Evolutionary conservation across 2,888 invertebrate species (phyloP).

Genomic region (Xylocampa areola): DNA sequence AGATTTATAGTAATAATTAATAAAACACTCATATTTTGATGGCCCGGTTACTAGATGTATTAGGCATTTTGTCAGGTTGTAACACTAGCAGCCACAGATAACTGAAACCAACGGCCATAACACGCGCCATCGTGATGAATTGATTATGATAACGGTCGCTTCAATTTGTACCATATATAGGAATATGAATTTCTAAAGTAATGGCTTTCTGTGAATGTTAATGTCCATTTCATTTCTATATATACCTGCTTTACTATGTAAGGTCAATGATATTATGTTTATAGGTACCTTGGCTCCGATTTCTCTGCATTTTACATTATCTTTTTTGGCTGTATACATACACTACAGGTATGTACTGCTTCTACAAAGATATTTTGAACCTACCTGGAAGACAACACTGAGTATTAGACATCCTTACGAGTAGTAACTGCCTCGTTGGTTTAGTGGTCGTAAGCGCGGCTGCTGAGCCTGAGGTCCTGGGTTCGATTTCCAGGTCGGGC

Average conservation of each 20-base stretch:
- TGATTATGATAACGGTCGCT: conserved; percentile 38
- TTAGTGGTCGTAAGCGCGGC: too few species aligned
- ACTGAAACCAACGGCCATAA: conserved; percentile 35
- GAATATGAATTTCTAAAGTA: conserved; percentile 30
- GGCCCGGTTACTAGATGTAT: conserved; percentile 27
- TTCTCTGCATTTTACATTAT: too few species aligned
- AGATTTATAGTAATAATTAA: conserved; percentile 16
- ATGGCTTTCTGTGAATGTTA: conserved; percentile 11
- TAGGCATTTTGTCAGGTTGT: conserved; percentile 33
- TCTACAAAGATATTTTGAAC: too few species aligned
- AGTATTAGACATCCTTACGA: too few species aligned
- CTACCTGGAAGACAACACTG: too few species aligned
- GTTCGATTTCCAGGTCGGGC: too few species aligned
- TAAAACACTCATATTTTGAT: conserved; percentile 8
- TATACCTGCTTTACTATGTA: too few species aligned
- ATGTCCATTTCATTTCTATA: neutral
- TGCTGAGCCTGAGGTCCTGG: too few species aligned
- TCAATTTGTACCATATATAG: conserved; percentile 18
- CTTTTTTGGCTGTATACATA: too few species aligned
- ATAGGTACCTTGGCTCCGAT: neutral
- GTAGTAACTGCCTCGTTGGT: too few species aligned
- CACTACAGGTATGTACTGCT: too few species aligned
- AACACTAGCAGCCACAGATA: conserved; percentile 30
- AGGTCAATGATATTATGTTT: neutral
- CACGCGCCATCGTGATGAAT: conserved; percentile 41